phyloP scores from a whole-genome alignment of 2,113 vertebrate species.

The Corydoras maculifer region DNA sequence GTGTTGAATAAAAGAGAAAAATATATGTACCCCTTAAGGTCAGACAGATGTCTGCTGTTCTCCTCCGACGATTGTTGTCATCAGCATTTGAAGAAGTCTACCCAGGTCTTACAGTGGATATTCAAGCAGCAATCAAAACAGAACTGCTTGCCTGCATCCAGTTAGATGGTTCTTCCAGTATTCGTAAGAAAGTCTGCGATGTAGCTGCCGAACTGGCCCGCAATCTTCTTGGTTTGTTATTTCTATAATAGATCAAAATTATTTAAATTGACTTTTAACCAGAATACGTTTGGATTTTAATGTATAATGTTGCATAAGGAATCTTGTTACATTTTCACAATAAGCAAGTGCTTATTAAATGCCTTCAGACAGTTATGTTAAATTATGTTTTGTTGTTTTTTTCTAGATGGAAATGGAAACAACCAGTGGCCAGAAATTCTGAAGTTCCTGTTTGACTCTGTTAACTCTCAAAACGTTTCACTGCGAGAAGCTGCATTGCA shows the following conservation, averaged over 20 bases:
- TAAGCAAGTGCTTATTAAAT: no score
- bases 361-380: slow-evolving; percentile 63
- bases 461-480: slow-evolving; percentile 84
- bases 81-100: slow-evolving; percentile 95
- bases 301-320: no score
- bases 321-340: no score
- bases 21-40: slow-evolving; percentile 60
- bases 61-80: slow-evolving; percentile 87
- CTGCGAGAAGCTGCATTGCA: slow-evolving; percentile 93
- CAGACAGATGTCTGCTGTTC: slow-evolving; percentile 94
- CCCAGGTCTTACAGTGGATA: slow-evolving; percentile 77
- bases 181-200: slow-evolving; percentile 94
- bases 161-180: slow-evolving; percentile 77
- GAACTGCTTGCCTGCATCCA: slow-evolving; percentile 88
- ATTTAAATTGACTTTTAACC: no score
- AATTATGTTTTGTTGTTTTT: slow-evolving; percentile 12
- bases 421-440: slow-evolving; percentile 96
- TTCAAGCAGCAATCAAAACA: slow-evolving; percentile 86
- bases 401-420: slow-evolving; percentile 89
- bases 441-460: slow-evolving; percentile 95
- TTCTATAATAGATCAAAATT: neutral
- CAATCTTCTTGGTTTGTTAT: slow-evolving; percentile 83
- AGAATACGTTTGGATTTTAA: no score
- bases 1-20: neutral
- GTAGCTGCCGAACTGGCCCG: slow-evolving; percentile 90